Evolutionary conservation across 2,797 vertebrate species (phyloP).

Genomic region (Garrulus glandarius): DNA sequence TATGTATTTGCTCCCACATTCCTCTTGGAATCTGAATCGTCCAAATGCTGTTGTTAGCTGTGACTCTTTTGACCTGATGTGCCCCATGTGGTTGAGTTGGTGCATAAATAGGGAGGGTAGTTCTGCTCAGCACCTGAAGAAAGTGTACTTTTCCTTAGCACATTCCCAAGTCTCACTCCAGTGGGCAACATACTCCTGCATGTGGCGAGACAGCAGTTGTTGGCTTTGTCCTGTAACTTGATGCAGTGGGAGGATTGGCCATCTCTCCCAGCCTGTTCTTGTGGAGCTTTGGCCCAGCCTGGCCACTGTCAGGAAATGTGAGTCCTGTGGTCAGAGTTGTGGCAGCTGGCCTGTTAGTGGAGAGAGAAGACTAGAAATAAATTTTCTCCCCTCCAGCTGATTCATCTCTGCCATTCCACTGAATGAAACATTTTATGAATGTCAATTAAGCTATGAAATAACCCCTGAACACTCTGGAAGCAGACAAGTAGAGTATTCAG

Average conservation of each 20-base stretch:
- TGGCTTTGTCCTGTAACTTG: neutral
- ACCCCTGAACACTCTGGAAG: neutral
- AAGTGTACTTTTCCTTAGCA: neutral
- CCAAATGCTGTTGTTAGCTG: neutral
- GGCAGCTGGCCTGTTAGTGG: neutral
- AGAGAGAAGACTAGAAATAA: neutral
- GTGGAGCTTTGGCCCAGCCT: neutral
- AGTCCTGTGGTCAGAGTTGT: neutral
- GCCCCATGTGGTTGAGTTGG: neutral
- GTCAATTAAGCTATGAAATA: neutral
- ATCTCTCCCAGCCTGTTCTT: neutral
- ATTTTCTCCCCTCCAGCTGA: neutral
- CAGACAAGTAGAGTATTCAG: neutral
- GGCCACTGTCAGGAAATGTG: neutral
- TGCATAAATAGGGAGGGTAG: neutral
- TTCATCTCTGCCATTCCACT: neutral
- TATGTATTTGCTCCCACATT: neutral
- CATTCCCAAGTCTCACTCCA: neutral
- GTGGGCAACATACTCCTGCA: neutral
- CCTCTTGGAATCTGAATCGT: neutral
- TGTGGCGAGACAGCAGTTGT: neutral
- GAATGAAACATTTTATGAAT: neutral
- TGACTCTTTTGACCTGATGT: neutral
- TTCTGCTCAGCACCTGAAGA: neutral
- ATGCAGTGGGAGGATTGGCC: neutral